Evolutionary conservation across 2,888 invertebrate genomes (phyloP).

Genomic region (Aphelenchoides bicaudatus): DNA sequence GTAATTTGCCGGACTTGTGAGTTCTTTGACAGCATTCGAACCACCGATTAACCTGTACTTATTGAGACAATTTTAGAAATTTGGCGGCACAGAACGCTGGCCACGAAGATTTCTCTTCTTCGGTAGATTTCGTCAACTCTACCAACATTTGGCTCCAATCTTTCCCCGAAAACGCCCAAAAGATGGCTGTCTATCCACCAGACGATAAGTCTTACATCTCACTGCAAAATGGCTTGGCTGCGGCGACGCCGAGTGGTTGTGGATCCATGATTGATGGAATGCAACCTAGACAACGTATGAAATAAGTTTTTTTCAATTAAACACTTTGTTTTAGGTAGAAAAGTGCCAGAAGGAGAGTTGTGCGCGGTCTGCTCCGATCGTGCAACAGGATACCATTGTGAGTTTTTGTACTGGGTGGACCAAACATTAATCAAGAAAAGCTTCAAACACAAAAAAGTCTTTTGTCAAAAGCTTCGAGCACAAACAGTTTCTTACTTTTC

Average conservation of each 20-base stretch:
- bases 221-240: constrained; percentile 16
- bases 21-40: too few relatives aligned
- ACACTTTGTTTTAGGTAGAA: constrained; percentile 18
- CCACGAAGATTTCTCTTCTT: neutral
- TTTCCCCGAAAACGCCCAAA: constrained; percentile 3
- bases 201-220: constrained; percentile 16
- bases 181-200: constrained; percentile 3
- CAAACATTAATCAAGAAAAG: too few relatives aligned
- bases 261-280: constrained; percentile 11
- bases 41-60: too few relatives aligned
- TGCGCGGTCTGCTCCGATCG: constrained; percentile 59
- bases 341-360: constrained; percentile 49
- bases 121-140: neutral
- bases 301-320: neutral
- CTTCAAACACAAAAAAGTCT: too few relatives aligned
- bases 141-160: constrained; percentile 9
- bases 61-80: too few relatives aligned
- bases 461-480: too few relatives aligned
- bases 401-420: too few relatives aligned
- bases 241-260: neutral
- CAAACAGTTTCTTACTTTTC: too few relatives aligned
- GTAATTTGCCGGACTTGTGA: constrained; percentile 6
- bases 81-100: constrained; percentile 3
- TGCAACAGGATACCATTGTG: constrained; percentile 56
- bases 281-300: constrained; percentile 19